phyloP scores from a whole-genome alignment of 2,113 vertebrate genomes.

The Baryphthengus martii region DNA sequence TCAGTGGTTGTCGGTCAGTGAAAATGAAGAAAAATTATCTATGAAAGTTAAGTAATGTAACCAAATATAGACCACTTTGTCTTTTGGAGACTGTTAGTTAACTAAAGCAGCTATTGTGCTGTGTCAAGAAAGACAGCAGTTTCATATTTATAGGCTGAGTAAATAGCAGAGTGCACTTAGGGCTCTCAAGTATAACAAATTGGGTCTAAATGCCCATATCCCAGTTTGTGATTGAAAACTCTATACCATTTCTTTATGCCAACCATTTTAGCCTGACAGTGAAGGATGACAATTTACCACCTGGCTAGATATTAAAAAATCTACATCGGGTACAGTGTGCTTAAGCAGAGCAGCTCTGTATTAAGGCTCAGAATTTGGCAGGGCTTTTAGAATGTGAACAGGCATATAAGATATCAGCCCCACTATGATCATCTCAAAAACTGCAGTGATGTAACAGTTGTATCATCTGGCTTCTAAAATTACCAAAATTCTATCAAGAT shows the following conservation, averaged over 20 bases:
- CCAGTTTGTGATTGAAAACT: neutral
- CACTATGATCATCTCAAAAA: neutral
- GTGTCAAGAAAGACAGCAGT: neutral
- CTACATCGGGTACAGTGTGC: neutral
- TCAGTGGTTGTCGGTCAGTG: neutral
- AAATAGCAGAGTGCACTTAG: neutral
- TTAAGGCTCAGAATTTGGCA: neutral
- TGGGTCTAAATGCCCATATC: neutral
- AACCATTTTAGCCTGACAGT: neutral
- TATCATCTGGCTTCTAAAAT: neutral
- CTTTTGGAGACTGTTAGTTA: neutral
- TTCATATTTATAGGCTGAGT: conserved; percentile 17
- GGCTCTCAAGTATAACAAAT: neutral
- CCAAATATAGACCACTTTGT: neutral
- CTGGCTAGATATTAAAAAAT: neutral
- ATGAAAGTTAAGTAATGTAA: neutral
- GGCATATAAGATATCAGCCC: neutral
- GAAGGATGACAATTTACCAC: neutral
- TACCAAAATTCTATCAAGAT: neutral
- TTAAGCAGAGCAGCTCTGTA: neutral
- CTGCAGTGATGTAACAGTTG: neutral
- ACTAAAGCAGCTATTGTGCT: neutral
- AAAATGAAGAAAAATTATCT: conserved; percentile 12
- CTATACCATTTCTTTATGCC: neutral
- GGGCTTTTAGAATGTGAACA: neutral